Base-by-base conservation (phyloP, 2,888 invertebrate species). In the Periphyllus acericola region DNA sequence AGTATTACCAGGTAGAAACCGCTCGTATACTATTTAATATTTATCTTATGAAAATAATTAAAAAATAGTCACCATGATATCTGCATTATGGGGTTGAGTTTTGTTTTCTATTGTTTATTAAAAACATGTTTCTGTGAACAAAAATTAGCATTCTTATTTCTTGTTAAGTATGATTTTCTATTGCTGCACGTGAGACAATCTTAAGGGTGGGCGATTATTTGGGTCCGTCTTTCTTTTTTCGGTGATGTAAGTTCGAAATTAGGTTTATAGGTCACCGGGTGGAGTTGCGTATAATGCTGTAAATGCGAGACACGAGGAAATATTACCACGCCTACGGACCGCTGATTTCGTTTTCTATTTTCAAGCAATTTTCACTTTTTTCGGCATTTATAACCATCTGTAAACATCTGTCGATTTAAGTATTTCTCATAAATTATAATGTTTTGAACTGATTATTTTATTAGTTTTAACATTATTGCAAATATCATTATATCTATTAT, bases 281-380 rank as follows among this genome's bases (percentile, higher is more conserved):
- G 81, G 74, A 79, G 79, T 80, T 80, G 29, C 29, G 21, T 71
- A 29, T 78, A 76, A 82, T 82, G 46, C 34, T 11, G 36, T 68
- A 86, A 29, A 79, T n/a, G n/a, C n/a, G n/a, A n/a, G 46, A 36
- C 40, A 36, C 71, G 34, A 40, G 72, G 17, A 72, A 76, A 79
- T 29, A 46, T 66, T 80, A 80, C 79, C 86, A 86, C 86, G 79
- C 79, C 86, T 86, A 72, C 55, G 40, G 55, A 83, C 74, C 29
- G 36, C 72, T 46, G 36, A 72, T 86, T 86, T 86, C 72, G 55
- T 72, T 86, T 86, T 86, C 79, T 80, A 86, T 86, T 55, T 78
- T 17, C 85, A 79, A 34, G 68, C 34, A 21, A 52, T 78, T 85
- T 86, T 75, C 66, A 88, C 88, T 88, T 88, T 88, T 87, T 88